phyloP scores from a whole-genome alignment of 2,888 invertebrate species.

The Agrochola circellaris region DNA sequence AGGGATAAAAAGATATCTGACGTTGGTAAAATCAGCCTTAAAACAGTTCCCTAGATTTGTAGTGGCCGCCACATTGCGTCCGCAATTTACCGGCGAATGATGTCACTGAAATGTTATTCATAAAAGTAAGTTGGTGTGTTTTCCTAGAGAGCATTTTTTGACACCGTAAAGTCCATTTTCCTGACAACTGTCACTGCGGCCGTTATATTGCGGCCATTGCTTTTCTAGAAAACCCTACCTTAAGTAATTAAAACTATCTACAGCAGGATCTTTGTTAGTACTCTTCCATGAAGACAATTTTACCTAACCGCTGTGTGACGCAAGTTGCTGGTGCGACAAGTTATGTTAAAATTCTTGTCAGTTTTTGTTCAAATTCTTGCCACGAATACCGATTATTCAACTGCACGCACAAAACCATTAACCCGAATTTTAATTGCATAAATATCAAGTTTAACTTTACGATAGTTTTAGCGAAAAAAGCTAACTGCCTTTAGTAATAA shows the following conservation, averaged over 20 bases:
- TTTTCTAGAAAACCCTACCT: background rate
- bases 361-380: conserved; percentile 60
- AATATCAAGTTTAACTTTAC: conserved; percentile 22
- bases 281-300: background rate
- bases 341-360: conserved; percentile 32
- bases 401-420: conserved; percentile 35
- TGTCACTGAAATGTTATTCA: background rate
- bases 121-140: background rate
- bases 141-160: background rate
- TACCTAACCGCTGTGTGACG: conserved; percentile 34
- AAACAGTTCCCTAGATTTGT: background rate
- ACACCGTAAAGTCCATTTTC: background rate
- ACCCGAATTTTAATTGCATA: conserved; percentile 36
- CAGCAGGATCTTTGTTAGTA: background rate
- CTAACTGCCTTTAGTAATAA: background rate
- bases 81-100: too few relatives aligned
- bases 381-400: conserved; percentile 50
- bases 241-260: background rate
- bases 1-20: background rate
- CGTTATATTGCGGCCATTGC: background rate
- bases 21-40: background rate
- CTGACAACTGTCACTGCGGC: background rate
- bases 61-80: too few relatives aligned
- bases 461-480: background rate
- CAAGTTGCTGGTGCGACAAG: conserved; percentile 40